A percentile compares a stretch with the other conserved stretches of the same genome.
Evolutionary conservation across 92 coral and sea anemone species (phyloP).

Genomic region (Palythoa grandis): DNA sequence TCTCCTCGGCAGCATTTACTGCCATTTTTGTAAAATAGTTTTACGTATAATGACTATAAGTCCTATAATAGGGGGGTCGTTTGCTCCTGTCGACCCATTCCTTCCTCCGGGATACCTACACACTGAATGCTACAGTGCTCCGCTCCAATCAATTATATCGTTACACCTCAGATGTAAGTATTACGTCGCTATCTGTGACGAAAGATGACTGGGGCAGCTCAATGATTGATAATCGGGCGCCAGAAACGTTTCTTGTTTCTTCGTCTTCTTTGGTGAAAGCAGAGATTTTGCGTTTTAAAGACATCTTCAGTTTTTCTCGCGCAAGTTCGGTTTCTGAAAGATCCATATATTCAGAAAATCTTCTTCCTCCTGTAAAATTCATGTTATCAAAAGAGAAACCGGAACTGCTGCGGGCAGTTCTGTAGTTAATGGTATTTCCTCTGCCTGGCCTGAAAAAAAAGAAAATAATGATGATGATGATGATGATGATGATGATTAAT

Average conservation of each 20-base stretch:
- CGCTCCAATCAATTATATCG: not conserved
- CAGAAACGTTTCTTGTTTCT: constrained; percentile 8
- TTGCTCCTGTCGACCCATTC: too few species aligned
- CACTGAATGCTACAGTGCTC: not conserved
- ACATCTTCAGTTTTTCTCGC: constrained; percentile 45
- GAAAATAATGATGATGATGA: not conserved
- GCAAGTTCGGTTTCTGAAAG: constrained; percentile 54
- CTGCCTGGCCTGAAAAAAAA: constrained; percentile 2
- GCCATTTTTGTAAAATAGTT: too few species aligned
- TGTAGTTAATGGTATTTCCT: not conserved
- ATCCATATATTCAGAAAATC: constrained; percentile 65
- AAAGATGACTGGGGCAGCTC: constrained; percentile 17
- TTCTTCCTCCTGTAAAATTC: constrained; percentile 53
- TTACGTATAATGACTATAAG: too few species aligned
- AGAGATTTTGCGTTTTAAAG: constrained; percentile 57
- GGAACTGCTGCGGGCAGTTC: constrained; percentile 60
- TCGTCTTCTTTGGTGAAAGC: constrained; percentile 56
- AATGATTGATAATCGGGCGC: constrained; percentile 25
- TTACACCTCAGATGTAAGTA: constrained; percentile 28
- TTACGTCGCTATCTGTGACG: constrained; percentile 10
- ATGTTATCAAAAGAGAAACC: constrained; percentile 60
- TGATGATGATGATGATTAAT: not conserved
- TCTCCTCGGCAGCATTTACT: too few species aligned
- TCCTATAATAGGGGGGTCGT: too few species aligned
- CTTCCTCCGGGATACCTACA: too few species aligned